Percentiles rank a stretch among this genome's conserved stretches.
phyloP scores from a whole-genome alignment of 2,888 invertebrate genomes.

The Magallana nippona region DNA sequence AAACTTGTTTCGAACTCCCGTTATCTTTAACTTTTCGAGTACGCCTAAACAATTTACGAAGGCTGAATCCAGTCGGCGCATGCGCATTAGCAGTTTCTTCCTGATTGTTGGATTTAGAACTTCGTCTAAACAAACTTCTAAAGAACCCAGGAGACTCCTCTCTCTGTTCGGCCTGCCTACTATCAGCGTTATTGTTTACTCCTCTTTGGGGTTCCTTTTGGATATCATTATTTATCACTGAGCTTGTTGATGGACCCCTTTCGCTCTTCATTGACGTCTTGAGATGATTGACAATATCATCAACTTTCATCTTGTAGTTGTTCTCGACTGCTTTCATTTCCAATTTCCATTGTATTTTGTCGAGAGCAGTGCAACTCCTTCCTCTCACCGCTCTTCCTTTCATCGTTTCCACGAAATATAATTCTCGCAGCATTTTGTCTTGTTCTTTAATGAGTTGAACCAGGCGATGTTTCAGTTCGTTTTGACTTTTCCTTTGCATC shows the following conservation, averaged over 20 bases:
- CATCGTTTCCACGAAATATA: neutral
- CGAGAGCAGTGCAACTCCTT: neutral
- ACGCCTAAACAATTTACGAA: too few relatives aligned
- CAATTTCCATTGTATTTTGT: neutral
- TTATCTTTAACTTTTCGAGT: too few relatives aligned
- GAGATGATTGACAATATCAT: neutral
- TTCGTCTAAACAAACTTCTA: neutral
- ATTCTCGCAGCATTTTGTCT: neutral
- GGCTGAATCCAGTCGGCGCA: too few relatives aligned
- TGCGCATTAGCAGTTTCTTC: too few relatives aligned
- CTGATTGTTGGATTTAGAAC: too few relatives aligned
- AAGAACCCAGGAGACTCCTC: neutral
- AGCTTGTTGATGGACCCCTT: neutral
- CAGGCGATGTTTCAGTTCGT: neutral
- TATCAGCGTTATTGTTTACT: neutral
- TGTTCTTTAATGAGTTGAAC: slow-evolving; percentile 3
- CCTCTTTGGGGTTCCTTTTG: neutral
- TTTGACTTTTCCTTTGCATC: neutral
- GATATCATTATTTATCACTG: neutral
- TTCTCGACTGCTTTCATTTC: slow-evolving; percentile 2
- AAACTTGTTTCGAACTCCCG: too few relatives aligned
- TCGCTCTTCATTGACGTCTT: neutral
- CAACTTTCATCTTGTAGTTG: neutral
- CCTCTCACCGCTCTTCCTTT: neutral
- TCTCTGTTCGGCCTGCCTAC: neutral